These are phyloP conservation scores for Hippolais icterina DNA, from an alignment of 2,113 vertebrate genomes.

Conservation along the genomic window DNA sequence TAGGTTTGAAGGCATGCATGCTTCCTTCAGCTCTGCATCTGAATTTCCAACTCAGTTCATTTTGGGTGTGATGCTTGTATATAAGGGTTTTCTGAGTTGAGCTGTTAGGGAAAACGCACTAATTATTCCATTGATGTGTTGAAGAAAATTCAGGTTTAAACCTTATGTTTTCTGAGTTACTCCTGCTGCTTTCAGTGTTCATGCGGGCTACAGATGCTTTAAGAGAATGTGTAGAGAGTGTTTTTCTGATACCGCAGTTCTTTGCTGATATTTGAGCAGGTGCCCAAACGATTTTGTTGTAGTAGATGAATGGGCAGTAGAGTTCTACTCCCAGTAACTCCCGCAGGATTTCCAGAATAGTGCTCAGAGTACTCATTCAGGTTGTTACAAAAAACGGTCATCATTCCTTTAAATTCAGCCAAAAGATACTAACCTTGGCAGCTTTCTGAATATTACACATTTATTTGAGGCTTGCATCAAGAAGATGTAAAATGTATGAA, in stretches of 20 bases:
- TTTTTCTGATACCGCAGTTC: conserved; percentile 38
- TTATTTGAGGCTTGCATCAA: conserved; percentile 39
- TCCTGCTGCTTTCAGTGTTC: neutral
- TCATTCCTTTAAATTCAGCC: conserved; percentile 42
- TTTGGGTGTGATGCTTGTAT: neutral
- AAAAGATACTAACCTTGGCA: conserved; percentile 41
- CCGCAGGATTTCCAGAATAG: conserved; percentile 33
- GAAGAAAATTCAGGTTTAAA: conserved; percentile 19
- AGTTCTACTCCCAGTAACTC: neutral
- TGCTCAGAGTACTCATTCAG: conserved; percentile 57
- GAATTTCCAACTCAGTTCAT: neutral
- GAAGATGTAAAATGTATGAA: conserved; percentile 47
- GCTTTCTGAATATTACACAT: conserved; percentile 37
- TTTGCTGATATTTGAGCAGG: conserved; percentile 28
- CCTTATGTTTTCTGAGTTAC: conserved; percentile 1
- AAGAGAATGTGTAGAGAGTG: conserved; percentile 5
- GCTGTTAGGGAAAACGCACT: neutral
- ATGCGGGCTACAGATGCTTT: neutral
- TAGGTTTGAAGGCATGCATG: neutral
- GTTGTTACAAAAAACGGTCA: conserved; percentile 34
- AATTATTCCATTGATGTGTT: neutral
- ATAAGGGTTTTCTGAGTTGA: neutral
- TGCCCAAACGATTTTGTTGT: conserved; percentile 11
- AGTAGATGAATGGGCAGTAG: conserved; percentile 8
- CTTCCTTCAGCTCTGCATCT: neutral